Evolutionary conservation across 2,888 invertebrate species (phyloP).

Genomic region (Dysmachus trigonus): DNA sequence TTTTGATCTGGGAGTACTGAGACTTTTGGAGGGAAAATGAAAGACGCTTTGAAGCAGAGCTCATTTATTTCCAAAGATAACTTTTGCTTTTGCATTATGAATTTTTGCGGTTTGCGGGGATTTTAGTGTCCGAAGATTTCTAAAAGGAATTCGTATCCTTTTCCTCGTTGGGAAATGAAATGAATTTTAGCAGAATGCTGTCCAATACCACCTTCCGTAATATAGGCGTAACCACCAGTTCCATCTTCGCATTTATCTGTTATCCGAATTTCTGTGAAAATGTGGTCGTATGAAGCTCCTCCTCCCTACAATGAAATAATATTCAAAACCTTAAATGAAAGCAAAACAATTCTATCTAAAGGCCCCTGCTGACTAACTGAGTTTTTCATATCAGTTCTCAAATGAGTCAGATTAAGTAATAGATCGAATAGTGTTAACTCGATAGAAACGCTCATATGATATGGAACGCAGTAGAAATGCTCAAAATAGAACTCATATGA

Average conservation of each 20-base stretch:
- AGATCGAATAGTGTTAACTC: too few relatives aligned
- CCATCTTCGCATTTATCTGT: conserved; percentile 62
- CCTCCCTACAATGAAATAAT: background rate
- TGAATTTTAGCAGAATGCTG: conserved; percentile 60
- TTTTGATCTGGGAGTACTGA: background rate
- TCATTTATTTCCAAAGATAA: background rate
- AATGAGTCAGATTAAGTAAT: too few relatives aligned
- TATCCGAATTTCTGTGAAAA: conserved; percentile 46
- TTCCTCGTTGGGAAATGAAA: conserved; percentile 64
- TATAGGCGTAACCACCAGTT: conserved; percentile 53
- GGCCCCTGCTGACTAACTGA: too few relatives aligned
- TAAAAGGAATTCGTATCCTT: conserved; percentile 63
- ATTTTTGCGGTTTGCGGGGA: background rate
- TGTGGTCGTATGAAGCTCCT: background rate
- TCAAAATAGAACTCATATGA: too few relatives aligned
- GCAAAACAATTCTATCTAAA: background rate
- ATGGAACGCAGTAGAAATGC: too few relatives aligned
- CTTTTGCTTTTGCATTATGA: background rate
- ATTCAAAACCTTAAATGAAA: background rate
- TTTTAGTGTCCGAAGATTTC: conserved; percentile 52
- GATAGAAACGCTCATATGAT: too few relatives aligned
- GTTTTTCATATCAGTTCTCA: too few relatives aligned
- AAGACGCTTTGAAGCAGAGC: background rate
- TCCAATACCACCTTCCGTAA: conserved; percentile 64
- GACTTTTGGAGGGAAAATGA: background rate